phyloP scores from a whole-genome alignment of 2,797 vertebrate species.

The Schizopygopsis pylzovi region DNA sequence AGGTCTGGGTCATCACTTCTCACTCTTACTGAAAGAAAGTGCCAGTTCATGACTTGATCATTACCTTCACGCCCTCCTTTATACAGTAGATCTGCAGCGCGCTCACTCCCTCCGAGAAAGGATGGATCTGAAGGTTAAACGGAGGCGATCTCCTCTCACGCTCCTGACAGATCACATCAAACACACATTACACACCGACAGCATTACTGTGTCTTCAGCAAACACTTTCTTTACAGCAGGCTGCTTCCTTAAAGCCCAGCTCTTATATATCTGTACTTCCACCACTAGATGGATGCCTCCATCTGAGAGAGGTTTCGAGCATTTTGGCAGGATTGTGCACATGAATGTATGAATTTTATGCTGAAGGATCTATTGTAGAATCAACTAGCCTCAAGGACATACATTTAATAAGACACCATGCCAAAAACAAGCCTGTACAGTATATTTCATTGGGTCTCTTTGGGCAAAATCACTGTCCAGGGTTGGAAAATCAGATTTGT shows the following conservation, averaged over 20 bases:
- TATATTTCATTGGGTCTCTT: not conserved
- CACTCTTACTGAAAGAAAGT: not conserved
- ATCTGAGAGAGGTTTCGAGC: not conserved
- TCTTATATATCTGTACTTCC: constrained; percentile 2
- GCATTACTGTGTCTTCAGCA: not conserved
- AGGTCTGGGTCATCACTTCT: not conserved
- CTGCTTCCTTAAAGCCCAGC: too few species aligned
- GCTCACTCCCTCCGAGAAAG: constrained; percentile 96
- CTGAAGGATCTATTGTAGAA: not conserved
- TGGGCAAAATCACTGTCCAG: not conserved
- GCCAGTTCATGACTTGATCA: not conserved
- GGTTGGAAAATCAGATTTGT: not conserved
- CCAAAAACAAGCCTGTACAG: not conserved
- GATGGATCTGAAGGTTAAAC: constrained; percentile 96
- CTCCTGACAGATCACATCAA: constrained; percentile 78
- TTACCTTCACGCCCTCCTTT: constrained; percentile 98
- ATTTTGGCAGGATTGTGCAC: not conserved
- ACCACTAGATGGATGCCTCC: constrained; percentile 5
- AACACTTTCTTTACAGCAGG: not conserved
- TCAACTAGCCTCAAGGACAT: too few species aligned
- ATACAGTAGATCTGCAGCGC: constrained; percentile 99
- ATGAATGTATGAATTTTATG: not conserved
- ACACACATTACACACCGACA: not conserved
- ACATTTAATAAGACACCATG: too few species aligned
- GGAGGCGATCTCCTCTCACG: constrained; percentile 95